Percentiles rank a stretch among this genome's conserved stretches.
These are phyloP conservation scores for Drosophila hamatofila DNA, from an alignment of 2,888 invertebrate species.

Conservation along the genomic window DNA sequence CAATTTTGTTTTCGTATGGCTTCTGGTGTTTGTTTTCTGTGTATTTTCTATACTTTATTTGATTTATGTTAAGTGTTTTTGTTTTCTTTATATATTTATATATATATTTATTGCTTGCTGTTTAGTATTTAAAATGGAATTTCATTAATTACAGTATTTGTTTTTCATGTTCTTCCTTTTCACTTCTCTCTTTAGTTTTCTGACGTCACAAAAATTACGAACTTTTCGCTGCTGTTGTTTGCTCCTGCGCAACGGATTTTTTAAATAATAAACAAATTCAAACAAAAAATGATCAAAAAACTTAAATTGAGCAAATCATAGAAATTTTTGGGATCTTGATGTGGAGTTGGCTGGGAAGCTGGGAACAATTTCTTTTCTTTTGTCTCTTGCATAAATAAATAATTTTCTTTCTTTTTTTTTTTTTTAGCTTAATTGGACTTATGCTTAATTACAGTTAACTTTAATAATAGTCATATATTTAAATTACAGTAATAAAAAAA, in stretches of 20 bases:
- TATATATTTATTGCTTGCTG: conserved; percentile 47
- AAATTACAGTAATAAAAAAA: conserved; percentile 13
- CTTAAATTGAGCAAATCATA: background rate
- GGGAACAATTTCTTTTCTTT: background rate
- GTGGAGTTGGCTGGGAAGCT: background rate
- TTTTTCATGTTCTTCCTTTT: conserved; percentile 24
- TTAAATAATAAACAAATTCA: conserved; percentile 70
- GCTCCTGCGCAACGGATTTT: conserved; percentile 83
- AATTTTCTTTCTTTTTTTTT: conserved; percentile 23
- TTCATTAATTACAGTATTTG: conserved; percentile 28
- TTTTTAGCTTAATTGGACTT: conserved; percentile 61
- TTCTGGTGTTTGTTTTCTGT: conserved; percentile 16
- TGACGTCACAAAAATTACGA: conserved; percentile 85
- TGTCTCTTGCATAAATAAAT: conserved; percentile 64
- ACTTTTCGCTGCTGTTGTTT: conserved; percentile 71
- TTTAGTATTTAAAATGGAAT: conserved; percentile 30
- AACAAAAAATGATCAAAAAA: background rate
- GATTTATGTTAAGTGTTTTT: conserved; percentile 11
- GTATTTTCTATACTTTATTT: conserved; percentile 22
- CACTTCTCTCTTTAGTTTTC: conserved; percentile 76
- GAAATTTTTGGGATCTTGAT: background rate
- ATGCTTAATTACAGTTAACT: conserved; percentile 43
- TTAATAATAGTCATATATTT: conserved; percentile 28
- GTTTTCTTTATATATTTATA: background rate
- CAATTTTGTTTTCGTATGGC: conserved; percentile 50